Percentiles rank a stretch among this genome's conserved stretches.
phyloP scores from a whole-genome alignment of 1,140 invertebrate genomes.

The roundworm (Caenorhabditis elegans) region DNA sequence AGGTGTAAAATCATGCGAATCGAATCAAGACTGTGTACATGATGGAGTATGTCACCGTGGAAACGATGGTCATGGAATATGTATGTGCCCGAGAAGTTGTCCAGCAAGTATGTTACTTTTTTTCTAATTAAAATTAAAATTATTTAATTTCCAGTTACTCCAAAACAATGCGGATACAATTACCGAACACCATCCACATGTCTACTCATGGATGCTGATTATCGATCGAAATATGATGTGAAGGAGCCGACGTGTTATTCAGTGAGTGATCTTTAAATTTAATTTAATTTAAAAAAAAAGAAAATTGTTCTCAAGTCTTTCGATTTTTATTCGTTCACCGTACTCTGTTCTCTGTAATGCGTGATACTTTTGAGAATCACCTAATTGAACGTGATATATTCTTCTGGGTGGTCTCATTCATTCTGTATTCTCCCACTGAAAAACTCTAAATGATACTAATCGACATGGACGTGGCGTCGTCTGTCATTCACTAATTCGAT shows the following conservation, averaged over 20 bases:
- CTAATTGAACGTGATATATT: constrained; percentile 20
- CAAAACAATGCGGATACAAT: constrained; percentile 33
- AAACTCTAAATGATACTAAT: constrained; percentile 24
- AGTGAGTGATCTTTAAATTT: constrained; percentile 41
- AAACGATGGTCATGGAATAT: constrained; percentile 50
- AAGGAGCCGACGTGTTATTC: constrained; percentile 53
- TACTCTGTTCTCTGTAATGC: background rate
- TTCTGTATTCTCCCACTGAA: background rate
- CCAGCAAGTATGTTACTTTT: constrained; percentile 54
- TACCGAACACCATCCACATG: constrained; percentile 50
- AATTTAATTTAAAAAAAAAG: background rate
- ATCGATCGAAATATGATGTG: constrained; percentile 54
- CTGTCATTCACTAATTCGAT: constrained; percentile 3
- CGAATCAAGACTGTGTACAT: constrained; percentile 57
- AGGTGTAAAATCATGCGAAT: constrained; percentile 57
- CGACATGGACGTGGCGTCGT: background rate
- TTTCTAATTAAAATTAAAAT: background rate
- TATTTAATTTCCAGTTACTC: constrained; percentile 20
- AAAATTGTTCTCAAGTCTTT: no score
- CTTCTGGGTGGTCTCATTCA: background rate
- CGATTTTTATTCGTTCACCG: background rate
- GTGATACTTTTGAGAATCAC: background rate
- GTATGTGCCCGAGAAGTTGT: constrained; percentile 61
- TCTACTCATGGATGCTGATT: constrained; percentile 58
- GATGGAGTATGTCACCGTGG: constrained; percentile 57